These are phyloP conservation scores for Acromyrmex charruanus DNA, from an alignment of 1,140 invertebrate genomes.

Conservation along the genomic window DNA sequence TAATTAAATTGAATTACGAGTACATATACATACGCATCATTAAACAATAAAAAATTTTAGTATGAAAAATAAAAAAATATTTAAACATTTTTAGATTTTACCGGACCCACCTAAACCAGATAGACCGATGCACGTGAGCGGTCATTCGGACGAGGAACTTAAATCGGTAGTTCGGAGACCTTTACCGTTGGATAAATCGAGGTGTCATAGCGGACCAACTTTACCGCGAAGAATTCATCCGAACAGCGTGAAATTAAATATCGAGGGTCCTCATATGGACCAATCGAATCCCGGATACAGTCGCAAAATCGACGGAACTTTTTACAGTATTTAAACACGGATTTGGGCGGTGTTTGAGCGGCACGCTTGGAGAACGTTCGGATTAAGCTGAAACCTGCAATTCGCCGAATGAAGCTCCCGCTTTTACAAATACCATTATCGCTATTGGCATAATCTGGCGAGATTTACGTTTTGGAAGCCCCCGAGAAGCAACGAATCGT, in stretches of 20 bases:
- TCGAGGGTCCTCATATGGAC: constrained; percentile 84
- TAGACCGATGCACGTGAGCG: constrained; percentile 40
- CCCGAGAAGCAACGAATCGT: constrained; percentile 8
- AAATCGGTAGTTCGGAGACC: constrained; percentile 16
- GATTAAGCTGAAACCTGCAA: constrained; percentile 65
- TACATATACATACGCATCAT: background rate
- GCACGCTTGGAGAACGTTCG: constrained; percentile 41
- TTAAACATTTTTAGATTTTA: constrained; percentile 5
- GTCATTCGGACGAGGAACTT: constrained; percentile 44
- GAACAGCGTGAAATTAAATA: constrained; percentile 84
- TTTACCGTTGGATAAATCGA: constrained; percentile 25
- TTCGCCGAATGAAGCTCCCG: constrained; percentile 69
- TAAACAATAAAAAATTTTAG: too few relatives aligned
- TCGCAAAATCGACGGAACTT: constrained; percentile 86
- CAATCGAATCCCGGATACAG: constrained; percentile 85
- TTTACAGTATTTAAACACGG: constrained; percentile 82
- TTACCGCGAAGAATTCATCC: constrained; percentile 81
- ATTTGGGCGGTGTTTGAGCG: constrained; percentile 63
- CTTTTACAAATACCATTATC: constrained; percentile 71
- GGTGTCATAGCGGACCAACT: constrained; percentile 66
- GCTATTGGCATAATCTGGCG: constrained; percentile 60
- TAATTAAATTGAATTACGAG: background rate
- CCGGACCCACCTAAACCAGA: constrained; percentile 39
- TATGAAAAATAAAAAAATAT: constrained; percentile 8
- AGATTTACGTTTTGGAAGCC: constrained; percentile 41